Conservation (phyloP, 2,888 invertebrate genomes). For the Opisthograptis luteolata region DNA sequence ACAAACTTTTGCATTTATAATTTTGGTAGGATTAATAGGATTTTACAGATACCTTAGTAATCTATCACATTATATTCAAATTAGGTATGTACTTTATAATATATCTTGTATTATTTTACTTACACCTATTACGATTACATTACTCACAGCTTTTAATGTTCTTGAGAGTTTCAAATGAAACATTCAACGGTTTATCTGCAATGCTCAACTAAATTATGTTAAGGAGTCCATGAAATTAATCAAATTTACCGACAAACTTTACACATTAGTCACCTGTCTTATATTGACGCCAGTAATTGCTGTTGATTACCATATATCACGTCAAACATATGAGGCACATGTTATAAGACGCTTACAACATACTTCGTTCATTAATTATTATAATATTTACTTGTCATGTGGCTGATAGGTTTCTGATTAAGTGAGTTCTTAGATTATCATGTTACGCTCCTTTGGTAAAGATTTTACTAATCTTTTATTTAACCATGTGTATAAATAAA, state of each 20-base stretch:
- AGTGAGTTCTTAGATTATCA: background rate
- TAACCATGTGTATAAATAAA: no score
- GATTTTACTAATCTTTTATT: background rate
- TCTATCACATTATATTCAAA: no score
- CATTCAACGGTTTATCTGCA: no score
- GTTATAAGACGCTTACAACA: slow-evolving; percentile 11
- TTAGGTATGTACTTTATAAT: no score
- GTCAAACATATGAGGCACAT: background rate
- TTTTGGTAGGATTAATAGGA: no score
- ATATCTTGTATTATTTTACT: no score
- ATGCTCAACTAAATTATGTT: background rate
- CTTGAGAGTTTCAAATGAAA: no score
- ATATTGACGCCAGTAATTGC: background rate
- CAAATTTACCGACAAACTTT: background rate
- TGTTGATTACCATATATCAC: slow-evolving; percentile 3
- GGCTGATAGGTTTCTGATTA: slow-evolving; percentile 5
- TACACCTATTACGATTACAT: no score
- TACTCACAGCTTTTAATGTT: no score
- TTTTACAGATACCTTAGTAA: no score
- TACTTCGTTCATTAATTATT: slow-evolving; percentile 1
- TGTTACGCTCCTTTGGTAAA: no score
- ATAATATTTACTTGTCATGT: slow-evolving; percentile 5
- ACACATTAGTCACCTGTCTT: background rate
- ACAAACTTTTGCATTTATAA: no score
- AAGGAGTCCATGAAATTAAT: background rate